These are phyloP conservation scores for Neosalanx taihuensis DNA, from an alignment of 2,797 vertebrate species.

Conservation along the genomic window DNA sequence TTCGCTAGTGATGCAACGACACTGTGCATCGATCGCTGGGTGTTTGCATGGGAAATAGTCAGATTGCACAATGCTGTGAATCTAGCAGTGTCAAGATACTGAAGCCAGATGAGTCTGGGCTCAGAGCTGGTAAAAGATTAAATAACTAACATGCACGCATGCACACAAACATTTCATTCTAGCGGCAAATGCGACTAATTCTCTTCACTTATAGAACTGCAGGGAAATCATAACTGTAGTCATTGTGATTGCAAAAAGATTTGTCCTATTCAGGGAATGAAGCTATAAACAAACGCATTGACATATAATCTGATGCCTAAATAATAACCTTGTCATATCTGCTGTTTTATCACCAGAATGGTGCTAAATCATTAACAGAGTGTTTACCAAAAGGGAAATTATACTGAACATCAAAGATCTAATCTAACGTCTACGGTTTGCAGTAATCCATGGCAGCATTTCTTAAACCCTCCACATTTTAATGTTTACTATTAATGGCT, in stretches of 20 bases:
- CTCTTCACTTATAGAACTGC: neutral
- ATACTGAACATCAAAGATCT: neutral
- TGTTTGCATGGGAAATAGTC: constrained; percentile 1
- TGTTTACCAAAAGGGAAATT: neutral
- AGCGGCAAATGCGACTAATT: neutral
- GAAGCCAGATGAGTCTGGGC: neutral
- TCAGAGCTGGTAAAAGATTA: neutral
- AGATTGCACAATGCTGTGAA: neutral
- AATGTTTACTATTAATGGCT: neutral
- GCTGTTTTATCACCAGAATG: neutral
- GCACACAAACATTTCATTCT: neutral
- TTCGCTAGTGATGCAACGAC: neutral
- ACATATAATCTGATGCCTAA: neutral
- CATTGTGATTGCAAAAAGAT: neutral
- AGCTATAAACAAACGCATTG: neutral
- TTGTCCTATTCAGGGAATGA: neutral
- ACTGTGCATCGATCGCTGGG: neutral
- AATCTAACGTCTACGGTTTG: too few relatives aligned
- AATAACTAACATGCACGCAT: neutral
- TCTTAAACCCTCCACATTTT: too few relatives aligned
- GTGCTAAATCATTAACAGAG: neutral
- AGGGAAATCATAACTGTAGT: neutral
- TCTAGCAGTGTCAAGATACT: too few relatives aligned
- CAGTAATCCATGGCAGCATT: too few relatives aligned
- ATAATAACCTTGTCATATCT: neutral